Base-by-base conservation (phyloP, 2,797 vertebrate species). In the Enteromius afrohamiltoni region DNA sequence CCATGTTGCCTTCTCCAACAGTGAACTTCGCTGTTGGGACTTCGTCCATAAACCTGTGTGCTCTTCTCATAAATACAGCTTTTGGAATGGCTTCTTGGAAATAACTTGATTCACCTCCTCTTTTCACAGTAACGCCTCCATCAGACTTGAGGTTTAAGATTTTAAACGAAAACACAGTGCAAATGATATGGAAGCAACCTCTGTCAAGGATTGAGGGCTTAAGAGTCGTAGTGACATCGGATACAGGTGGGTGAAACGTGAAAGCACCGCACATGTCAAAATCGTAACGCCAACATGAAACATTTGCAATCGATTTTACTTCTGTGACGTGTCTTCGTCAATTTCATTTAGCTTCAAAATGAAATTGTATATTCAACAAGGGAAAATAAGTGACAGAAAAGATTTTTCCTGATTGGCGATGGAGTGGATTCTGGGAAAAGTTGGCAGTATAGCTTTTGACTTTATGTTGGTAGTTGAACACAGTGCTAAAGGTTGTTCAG, bases 131-230 rank as follows among this genome's bases (percentile, higher is more conserved):
- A 89, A 94, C 95, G 74, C 95, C 97, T 80, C 97, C 97, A 2
- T 95, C 96, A 91, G 95, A 97, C 89, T 95, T 99, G 95, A 97
- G 94, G 92, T 99, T 98, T 96, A 97, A 95, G 95, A 98, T 99
- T 94, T 94, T 97, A 94, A 97, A 96, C 94, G 96, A 97, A 91
- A 96, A 93, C 91, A 96, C 96, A 83, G 97, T 99, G 93, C 95
- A 97, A 92, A 98, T 99, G 97, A 92, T 93, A 87, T 99, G 98
- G 98, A 95, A 88, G 86, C 92, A 92, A 58, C 96, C 97, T 26
- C 87, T 49, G 86, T 93, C 95, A 86, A 92, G 90, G 87, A 97
- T 98, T 91, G 92, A 96, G 84, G 98, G 98, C 91, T 99, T 96
- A 93, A 96, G 93, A 91, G 95, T 99, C 91, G 96, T 95, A 82